Conservation (phyloP, 2,888 invertebrate genomes). For the Macaria notata region DNA sequence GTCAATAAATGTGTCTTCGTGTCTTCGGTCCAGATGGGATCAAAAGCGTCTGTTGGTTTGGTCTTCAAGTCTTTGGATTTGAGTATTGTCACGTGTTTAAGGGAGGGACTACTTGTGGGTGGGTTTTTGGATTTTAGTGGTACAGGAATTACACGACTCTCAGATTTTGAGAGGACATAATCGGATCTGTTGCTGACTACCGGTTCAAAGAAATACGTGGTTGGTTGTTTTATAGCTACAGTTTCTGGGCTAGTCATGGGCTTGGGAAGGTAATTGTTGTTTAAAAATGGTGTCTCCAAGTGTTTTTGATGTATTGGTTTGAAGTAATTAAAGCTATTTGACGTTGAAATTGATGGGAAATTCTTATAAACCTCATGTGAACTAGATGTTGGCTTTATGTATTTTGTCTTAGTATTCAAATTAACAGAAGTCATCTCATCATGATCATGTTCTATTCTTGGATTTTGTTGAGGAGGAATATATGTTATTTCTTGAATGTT, state of each 20-base stretch:
- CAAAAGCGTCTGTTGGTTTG: slow-evolving; percentile 38
- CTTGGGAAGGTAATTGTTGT: neutral
- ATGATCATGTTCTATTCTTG: slow-evolving; percentile 12
- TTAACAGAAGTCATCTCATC: slow-evolving; percentile 14
- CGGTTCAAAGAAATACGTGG: slow-evolving; percentile 44
- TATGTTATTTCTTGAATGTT: slow-evolving; percentile 42
- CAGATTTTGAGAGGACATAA: slow-evolving; percentile 19
- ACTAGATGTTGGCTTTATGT: slow-evolving; percentile 38
- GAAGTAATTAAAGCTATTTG: slow-evolving; percentile 52
- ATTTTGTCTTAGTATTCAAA: slow-evolving; percentile 10
- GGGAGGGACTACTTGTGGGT: slow-evolving; percentile 29
- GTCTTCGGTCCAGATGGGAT: slow-evolving; percentile 42
- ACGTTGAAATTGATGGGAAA: slow-evolving; percentile 41
- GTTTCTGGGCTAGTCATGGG: slow-evolving; percentile 2
- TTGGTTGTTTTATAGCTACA: slow-evolving; percentile 12
- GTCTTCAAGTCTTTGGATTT: slow-evolving; percentile 46
- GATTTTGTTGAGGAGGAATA: slow-evolving; percentile 13
- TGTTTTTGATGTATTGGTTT: slow-evolving; percentile 47
- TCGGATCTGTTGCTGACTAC: slow-evolving; percentile 32
- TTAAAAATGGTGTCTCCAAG: neutral
- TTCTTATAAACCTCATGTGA: slow-evolving; percentile 44
- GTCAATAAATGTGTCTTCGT: slow-evolving; percentile 51
- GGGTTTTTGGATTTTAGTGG: slow-evolving; percentile 8
- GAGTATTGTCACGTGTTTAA: slow-evolving; percentile 54
- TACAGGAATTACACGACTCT: slow-evolving; percentile 23